A percentile compares a stretch with the other conserved stretches of the same genome.
Conservation (phyloP, 2,113 vertebrate genomes). For the Verasper variegatus region DNA sequence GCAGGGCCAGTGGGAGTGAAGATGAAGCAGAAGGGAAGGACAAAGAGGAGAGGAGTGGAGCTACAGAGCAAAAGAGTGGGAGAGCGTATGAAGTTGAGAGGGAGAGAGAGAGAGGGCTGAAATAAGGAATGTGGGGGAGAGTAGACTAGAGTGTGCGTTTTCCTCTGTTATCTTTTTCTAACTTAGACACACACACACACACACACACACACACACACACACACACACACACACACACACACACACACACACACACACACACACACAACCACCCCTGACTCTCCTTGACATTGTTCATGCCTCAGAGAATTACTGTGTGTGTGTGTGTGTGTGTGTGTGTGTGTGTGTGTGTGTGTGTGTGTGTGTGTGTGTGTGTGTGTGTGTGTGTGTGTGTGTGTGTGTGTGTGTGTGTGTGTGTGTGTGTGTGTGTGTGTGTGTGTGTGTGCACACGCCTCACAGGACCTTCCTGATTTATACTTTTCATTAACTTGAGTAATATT, state of each 20-base stretch:
- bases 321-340: no score
- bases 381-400: no score
- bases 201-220: background rate
- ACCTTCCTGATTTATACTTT: no score
- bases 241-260: background rate
- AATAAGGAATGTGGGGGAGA: slow-evolving; percentile 91
- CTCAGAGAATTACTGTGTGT: slow-evolving; percentile 34
- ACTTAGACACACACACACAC: slow-evolving; percentile 21
- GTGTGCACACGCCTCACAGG: no score
- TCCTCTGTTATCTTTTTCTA: slow-evolving; percentile 59
- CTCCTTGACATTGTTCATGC: slow-evolving; percentile 65
- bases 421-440: background rate
- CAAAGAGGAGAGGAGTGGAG: background rate
- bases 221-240: background rate
- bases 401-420: no score
- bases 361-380: no score
- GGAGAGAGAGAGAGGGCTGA: slow-evolving; percentile 27
- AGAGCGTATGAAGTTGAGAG: background rate
- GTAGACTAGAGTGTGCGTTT: slow-evolving; percentile 78
- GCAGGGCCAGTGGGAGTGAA: slow-evolving; percentile 23
- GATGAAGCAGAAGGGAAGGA: slow-evolving; percentile 34
- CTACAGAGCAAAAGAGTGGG: background rate
- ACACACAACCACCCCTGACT: slow-evolving; percentile 3
- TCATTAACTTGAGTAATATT: no score
- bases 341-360: no score